Evolutionary conservation across 2,113 vertebrate species (phyloP), one percentile per base, ranked within the genome.

Genomic region (Xiphophorus couchianus): DNA sequence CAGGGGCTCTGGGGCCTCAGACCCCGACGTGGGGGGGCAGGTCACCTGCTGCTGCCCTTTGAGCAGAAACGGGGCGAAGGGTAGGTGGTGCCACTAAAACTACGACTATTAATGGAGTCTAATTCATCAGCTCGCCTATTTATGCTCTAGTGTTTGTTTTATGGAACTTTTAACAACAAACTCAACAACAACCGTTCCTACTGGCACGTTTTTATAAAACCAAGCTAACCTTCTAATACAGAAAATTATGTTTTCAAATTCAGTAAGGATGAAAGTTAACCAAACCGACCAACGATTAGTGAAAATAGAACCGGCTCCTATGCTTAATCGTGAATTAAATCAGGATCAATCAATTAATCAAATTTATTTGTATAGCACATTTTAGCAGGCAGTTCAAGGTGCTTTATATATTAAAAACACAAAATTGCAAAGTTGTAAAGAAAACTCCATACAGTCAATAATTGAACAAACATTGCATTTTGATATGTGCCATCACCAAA

Each of bases 31-130:
- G 71, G 80, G 71, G 80, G 35, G 78, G 15, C 62, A 39, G 84
- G 78, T 90, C 86, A 86, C 88, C 85, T 89, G 82, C 64, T 78
- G 66, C 77, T 82, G 72, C 65, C 78, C 83, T 85, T 31, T 74
- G 69, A 86, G 76, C 82, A 86, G 77, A 79, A 78, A 76, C 60
- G 2, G 28, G 65, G 62, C 13, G 70, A 65, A 83, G 72, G 44
- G 67, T 74, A 66, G 70, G 62, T 35, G 69, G 37, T 69, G 65
- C 37, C 63, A 73, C 78, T 68, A 70, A 81, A 90, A 78, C 2
- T 39, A 35, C 15, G 44, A 48, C 44, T 19, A 12, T 42, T 6
- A 66, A 25, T 42, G 66, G 39, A 68, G 66, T 19, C 27, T 8
- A 37, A 3, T 35, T 39, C 33, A 66, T 25, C 19, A 9, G 15